Evolutionary conservation across 2,888 invertebrate species (phyloP), one percentile per base, ranked within the genome.

Genomic region (Archips crataeganus): DNA sequence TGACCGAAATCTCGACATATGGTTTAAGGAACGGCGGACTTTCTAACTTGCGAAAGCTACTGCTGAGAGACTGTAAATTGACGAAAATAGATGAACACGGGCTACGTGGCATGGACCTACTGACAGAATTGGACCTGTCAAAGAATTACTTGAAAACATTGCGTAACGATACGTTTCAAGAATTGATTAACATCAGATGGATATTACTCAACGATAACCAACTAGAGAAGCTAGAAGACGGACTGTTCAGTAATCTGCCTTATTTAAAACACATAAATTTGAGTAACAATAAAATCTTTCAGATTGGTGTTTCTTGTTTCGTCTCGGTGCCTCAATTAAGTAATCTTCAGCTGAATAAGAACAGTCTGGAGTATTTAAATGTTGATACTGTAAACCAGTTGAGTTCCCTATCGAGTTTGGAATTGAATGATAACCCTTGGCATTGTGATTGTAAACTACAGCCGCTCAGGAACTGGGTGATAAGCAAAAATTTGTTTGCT

Each of bases 381-480:
- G 92, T 95, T 62, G 96, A 96, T 75, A 95, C 96, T 8, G 95
- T 98, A 74, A 94, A 95, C 71, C 95, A 95, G 47, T 90, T 98
- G 68, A 94, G 95, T 1, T 23, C 23, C 23, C 88, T 98, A 69
- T 95, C 96, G 39, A 97, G 97, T 81, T 91, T 98, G 60, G 97
- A 97, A 70, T 93, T 98, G 0, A 96, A 96, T 77, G 96, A 96
- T 76, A 98, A 98, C 86, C 97, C 97, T 0, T 98, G 98, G 98
- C 95, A 97, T 75, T 98, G 98, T 85, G 98, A 98, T 84, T 98
- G 98, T 84, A 96, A 96, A 77, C 91, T 98, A 70, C 96, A 97
- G 82, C 95, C 95, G 32, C 97, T 98, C 78, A 95, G 98, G 62
- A 96, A 97, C 82, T 98, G 97, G 95, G 96, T 96, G n/a, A 95